Evolutionary conservation across 2,113 vertebrate species (phyloP), one percentile per base, ranked within the genome.

Genomic region (Callorhinus ursinus): DNA sequence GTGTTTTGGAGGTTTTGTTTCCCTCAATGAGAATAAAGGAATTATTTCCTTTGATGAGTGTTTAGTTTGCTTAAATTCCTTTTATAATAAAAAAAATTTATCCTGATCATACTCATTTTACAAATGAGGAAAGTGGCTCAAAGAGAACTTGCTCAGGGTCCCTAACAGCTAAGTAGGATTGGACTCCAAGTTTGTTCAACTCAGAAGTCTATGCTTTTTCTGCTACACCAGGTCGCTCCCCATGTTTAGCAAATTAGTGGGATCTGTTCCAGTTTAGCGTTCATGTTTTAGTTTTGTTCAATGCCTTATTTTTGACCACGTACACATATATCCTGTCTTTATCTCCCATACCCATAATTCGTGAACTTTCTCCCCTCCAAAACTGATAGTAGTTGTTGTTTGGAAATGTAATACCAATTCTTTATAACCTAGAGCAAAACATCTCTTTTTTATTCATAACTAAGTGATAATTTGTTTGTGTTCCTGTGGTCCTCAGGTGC

Each of bases 401-500:
- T 93, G 80, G 28, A 96, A 96, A 87, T 96, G 80, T 85, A 95
- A 81, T 7, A 74, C 39, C 19, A 90, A 81, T 95, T 94, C 42
- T 96, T 91, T 77, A 81, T 71, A 85, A 71, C 12, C 72, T 6
- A 90, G 13, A 96, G 65, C 6, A 92, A 97, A 84, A 71, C 49
- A 53, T 51, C 26, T 93, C 36, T 85, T 88, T 90, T 51, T 42
- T 11, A 19, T 36, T 46, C 86, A 39, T 82, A 81, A 90, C 71
- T 87, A 55, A 2, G 19, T 74, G 33, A 69, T 55, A 77, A 19
- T n/a, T n/a, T 94, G 7, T 83, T 85, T 82, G 51, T 90, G 80
- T 57, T 63, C 57, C 71, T 88, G 14, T 51, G 46, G 39, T 65
- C 18, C 10, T 95, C 36, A 16, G 57, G n/a, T 61, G 31, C 42